These are phyloP conservation scores for Vulpes lagopus DNA, from an alignment of 2,113 vertebrate genomes.

Conservation along the genomic window DNA sequence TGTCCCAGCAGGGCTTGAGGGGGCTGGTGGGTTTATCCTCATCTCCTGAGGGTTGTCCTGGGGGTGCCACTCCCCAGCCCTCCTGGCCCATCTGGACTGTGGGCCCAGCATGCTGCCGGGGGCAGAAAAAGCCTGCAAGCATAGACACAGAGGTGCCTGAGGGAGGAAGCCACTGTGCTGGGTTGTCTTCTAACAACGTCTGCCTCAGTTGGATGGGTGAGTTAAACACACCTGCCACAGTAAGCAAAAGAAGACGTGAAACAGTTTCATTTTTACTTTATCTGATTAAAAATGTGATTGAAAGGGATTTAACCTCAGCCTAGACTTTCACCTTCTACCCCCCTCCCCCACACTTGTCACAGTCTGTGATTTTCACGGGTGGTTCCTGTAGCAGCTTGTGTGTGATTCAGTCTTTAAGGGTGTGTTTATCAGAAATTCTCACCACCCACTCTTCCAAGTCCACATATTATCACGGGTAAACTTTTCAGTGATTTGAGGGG, in stretches of 20 bases:
- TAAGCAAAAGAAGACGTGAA: neutral
- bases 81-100: too few species aligned
- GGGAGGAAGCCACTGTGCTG: neutral
- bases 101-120: rapidly evolving
- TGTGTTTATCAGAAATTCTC: constrained; percentile 48
- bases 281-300: neutral
- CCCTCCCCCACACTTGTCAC: neutral
- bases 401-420: neutral
- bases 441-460: neutral
- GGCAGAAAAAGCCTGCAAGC: neutral
- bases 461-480: neutral
- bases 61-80: neutral
- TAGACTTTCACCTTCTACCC: neutral
- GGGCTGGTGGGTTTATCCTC: too few species aligned
- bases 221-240: too few species aligned
- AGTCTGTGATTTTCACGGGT: constrained; percentile 1
- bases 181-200: too few species aligned
- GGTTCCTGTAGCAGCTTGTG: neutral
- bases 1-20: neutral
- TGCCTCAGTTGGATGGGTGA: neutral
- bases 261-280: neutral
- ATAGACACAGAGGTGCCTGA: rapidly evolving
- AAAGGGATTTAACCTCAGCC: neutral
- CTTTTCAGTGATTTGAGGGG: neutral
- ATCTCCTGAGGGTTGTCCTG: neutral